Evolutionary conservation across 2,888 invertebrate species (phyloP).

Genomic region (Caenorhabditis wallacei): DNA sequence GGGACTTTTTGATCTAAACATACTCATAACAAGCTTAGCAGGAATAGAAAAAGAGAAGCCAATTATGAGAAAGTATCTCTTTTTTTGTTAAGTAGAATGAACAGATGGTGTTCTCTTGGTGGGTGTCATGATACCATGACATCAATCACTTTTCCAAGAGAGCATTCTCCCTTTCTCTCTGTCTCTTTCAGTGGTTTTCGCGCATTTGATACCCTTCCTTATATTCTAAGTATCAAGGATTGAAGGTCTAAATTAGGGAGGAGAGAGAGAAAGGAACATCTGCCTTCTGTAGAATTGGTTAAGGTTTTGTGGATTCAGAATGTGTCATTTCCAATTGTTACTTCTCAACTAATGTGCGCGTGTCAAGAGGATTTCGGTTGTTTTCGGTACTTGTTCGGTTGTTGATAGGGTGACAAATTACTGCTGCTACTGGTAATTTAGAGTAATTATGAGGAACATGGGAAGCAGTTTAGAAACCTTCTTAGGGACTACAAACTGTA

Average conservation of each 20-base stretch:
- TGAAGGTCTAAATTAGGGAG: conserved; percentile 24
- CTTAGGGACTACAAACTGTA: too few relatives aligned
- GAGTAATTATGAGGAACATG: conserved; percentile 12
- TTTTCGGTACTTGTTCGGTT: background rate
- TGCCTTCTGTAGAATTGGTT: conserved; percentile 34
- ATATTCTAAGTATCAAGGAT: conserved; percentile 3
- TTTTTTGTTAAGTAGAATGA: conserved; percentile 8
- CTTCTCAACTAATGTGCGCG: conserved; percentile 29
- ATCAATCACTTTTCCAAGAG: conserved; percentile 53
- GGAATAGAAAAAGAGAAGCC: conserved; percentile 26
- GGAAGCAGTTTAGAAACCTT: background rate
- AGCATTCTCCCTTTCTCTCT: conserved; percentile 1
- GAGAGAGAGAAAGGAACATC: conserved; percentile 16
- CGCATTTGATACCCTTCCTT: conserved; percentile 46
- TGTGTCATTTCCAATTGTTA: conserved; percentile 42
- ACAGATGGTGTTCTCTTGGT: conserved; percentile 39
- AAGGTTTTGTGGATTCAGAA: conserved; percentile 21
- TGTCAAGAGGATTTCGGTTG: conserved; percentile 32
- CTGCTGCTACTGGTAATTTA: background rate
- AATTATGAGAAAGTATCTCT: conserved; percentile 25
- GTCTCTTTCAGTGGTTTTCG: conserved; percentile 36
- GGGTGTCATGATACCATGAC: conserved; percentile 49
- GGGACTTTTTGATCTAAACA: conserved; percentile 39
- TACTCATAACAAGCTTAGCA: conserved; percentile 32
- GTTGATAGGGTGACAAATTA: conserved; percentile 2